These are phyloP conservation scores for Chiroxiphia lanceolata DNA, from an alignment of 2,797 vertebrate species.

Conservation along the genomic window DNA sequence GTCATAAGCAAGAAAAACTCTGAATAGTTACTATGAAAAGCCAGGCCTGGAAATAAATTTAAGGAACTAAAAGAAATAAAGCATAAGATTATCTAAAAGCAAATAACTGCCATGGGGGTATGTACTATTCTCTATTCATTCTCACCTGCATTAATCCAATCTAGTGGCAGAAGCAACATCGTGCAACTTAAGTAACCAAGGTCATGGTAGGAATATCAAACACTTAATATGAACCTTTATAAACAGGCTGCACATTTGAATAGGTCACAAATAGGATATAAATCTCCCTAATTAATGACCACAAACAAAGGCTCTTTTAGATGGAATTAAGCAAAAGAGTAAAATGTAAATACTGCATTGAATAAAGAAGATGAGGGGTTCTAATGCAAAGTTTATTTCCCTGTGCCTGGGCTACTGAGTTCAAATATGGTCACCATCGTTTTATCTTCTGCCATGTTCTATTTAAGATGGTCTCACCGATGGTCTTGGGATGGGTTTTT, in stretches of 20 bases:
- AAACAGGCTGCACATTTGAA: not conserved
- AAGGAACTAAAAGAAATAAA: not conserved
- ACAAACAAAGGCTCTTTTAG: not conserved
- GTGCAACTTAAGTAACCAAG: not conserved
- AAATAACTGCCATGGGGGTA: not conserved
- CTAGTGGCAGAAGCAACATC: not conserved
- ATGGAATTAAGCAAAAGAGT: not conserved
- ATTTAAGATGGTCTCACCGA: slow-evolving; percentile 60
- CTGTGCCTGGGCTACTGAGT: not conserved
- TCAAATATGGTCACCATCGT: not conserved
- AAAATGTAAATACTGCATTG: not conserved
- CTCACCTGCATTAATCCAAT: not conserved
- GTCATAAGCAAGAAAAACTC: not conserved
- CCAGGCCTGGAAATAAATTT: not conserved
- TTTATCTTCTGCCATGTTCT: not conserved
- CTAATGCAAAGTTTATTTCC: not conserved
- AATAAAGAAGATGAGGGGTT: not conserved
- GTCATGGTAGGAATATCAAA: not conserved
- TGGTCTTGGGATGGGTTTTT: slow-evolving; percentile 75
- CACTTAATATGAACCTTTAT: not conserved
- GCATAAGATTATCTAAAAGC: not conserved
- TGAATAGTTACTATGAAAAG: not conserved
- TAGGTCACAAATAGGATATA: not conserved
- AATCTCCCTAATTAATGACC: not conserved
- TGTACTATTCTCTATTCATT: not conserved